Evolutionary conservation across 2,888 invertebrate species (phyloP).

Genomic region (Cremastobaeus sp.): DNA sequence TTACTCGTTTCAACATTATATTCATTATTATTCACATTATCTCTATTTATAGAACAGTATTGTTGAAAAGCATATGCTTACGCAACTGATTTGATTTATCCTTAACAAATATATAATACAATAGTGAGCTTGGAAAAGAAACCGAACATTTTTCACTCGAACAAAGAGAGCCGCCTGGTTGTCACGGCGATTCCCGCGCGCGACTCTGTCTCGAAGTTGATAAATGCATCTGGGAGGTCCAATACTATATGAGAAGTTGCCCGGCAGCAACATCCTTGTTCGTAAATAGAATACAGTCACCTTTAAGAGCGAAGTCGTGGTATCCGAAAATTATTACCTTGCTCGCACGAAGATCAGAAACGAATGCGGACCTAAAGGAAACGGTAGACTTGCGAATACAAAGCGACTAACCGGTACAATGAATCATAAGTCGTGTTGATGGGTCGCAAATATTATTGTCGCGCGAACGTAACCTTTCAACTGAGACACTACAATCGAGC

Average conservation of each 20-base stretch:
- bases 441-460: conserved; percentile 49
- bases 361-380: not conserved
- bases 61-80: conserved; percentile 10
- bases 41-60: conserved; percentile 1
- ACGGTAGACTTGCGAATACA: conserved; percentile 8
- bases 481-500: conserved; percentile 40
- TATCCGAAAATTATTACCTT: conserved; percentile 17
- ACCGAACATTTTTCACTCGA: not conserved
- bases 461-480: conserved; percentile 43
- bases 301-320: conserved; percentile 18
- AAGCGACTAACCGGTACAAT: conserved; percentile 22
- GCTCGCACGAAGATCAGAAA: not conserved
- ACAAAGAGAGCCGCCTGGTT: not conserved
- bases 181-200: not conserved
- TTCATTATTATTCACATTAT: not conserved
- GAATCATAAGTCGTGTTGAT: conserved; percentile 32
- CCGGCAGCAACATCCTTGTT: conserved; percentile 8
- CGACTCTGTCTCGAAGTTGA: conserved; percentile 6
- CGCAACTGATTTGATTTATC: conserved; percentile 8
- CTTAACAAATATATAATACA: not conserved
- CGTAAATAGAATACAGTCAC: conserved; percentile 45
- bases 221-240: conserved; percentile 40
- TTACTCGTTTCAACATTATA: not conserved
- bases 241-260: conserved; percentile 47
- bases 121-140: conserved; percentile 1